Evolutionary conservation across 2,797 vertebrate genomes (phyloP), one percentile per base, ranked within the genome.

Genomic region (Spinibarbus caldwelli): DNA sequence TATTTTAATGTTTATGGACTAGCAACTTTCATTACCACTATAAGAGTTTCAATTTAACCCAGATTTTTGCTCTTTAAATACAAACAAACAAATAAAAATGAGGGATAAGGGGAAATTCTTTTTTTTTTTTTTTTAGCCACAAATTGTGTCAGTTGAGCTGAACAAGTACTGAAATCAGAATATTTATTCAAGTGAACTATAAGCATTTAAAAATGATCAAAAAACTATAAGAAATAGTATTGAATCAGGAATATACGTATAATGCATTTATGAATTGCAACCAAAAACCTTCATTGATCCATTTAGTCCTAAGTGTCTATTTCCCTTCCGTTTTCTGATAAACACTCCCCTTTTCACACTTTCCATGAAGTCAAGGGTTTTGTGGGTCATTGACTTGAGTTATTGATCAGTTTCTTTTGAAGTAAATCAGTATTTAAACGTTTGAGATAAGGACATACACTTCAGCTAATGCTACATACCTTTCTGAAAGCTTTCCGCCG

Each of bases 321-420:
- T 10, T 38, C 36, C 29, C n/a, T 21, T 34, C 21, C 0, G 1
- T 23, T 78, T 78, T 10, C 57, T 14, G 57, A 59, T 52, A 21
- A 52, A 52, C 17, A 21, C 49, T 52, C 19, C 49, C 12, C 12
- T 36, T 67, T 67, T 9, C 31, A 31, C 3, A 1, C n/a, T 36
- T 45, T 52, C 47, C 64, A 71, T 67, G 34, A 36, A 79, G 73
- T 49, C 68, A 45, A 34, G 17, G 6, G 19, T 76, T 75, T 79
- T 70, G 45, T 59, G 77, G 45, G 73, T 77, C 57, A 82, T 78
- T 73, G 36, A 52, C 78, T n/a, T 26, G 19, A 84, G 66, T 62
- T 80, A 81, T 75, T 86, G 70, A 79, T 83, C 66, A 67, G n/a
- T 76, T 87, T 52, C 26, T 26, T 59, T 59, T 59, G 8, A 72